Conservation (phyloP, 2,113 vertebrate species). For the Bothrops jararaca region DNA sequence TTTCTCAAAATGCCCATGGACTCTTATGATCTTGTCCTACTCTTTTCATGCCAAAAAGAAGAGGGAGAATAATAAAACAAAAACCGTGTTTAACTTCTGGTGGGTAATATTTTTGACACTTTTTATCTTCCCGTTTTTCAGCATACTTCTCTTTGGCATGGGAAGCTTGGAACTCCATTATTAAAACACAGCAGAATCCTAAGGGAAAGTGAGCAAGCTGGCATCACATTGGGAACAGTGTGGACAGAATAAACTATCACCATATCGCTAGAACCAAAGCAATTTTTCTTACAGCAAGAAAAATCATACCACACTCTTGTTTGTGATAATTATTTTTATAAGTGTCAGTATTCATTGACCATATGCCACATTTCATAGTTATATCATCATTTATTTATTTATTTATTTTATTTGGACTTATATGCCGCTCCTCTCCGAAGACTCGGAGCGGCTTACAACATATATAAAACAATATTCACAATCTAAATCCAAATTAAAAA, state of each 20-base stretch:
- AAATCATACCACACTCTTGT: background rate
- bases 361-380: background rate
- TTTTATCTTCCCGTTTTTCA: conserved; percentile 56
- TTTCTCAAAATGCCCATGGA: conserved; percentile 49
- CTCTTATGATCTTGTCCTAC: conserved; percentile 54
- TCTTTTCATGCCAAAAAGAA: conserved; percentile 52
- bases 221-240: conserved; percentile 56
- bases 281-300: conserved; percentile 28
- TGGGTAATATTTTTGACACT: conserved; percentile 50
- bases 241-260: conserved; percentile 48
- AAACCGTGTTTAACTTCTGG: conserved; percentile 57
- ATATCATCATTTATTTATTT: background rate
- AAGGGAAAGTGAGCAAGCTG: conserved; percentile 68
- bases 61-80: conserved; percentile 29
- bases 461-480: too few relatives aligned
- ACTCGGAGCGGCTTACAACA: too few relatives aligned
- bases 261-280: conserved; percentile 21
- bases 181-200: conserved; percentile 66
- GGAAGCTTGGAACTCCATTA: conserved; percentile 59
- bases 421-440: too few relatives aligned
- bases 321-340: conserved; percentile 9
- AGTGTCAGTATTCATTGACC: background rate
- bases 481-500: too few relatives aligned
- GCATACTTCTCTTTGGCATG: conserved; percentile 54
- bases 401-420: too few relatives aligned